Evolutionary conservation across 2,113 vertebrate genomes (phyloP).

Genomic region (Sylvia atricapilla): DNA sequence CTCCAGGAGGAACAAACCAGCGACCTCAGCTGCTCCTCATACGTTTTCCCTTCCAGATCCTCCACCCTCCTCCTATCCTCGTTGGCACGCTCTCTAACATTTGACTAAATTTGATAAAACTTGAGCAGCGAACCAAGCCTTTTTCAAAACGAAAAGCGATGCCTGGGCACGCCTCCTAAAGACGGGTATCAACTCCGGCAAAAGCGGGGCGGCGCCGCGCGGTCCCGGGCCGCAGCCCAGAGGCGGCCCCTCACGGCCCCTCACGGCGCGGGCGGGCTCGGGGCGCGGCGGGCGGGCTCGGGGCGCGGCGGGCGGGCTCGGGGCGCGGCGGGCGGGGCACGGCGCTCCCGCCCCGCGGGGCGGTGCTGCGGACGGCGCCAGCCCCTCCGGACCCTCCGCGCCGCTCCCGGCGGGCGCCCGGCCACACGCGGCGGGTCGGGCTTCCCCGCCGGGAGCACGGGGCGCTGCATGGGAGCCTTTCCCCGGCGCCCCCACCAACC

Average conservation of each 20-base stretch:
- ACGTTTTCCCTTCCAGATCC: background rate
- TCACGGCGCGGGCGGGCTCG: no score
- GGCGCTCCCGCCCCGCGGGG: background rate
- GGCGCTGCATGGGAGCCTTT: background rate
- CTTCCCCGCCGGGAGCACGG: background rate
- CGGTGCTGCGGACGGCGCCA: background rate
- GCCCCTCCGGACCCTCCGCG: background rate
- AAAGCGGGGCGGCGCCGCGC: fast-evolving
- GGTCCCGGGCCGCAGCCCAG: no score
- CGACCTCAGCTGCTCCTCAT: background rate
- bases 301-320: no score
- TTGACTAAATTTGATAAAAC: background rate
- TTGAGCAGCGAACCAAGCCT: fast-evolving
- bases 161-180: fast-evolving
- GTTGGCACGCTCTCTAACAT: background rate
- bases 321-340: no score
- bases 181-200: fast-evolving
- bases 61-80: background rate
- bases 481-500: background rate
- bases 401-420: background rate
- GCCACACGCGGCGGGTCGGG: no score
- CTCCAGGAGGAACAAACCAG: background rate
- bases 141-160: fast-evolving
- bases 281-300: no score
- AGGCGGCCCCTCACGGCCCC: no score